Conservation (phyloP, 2,113 vertebrate species). For the Podocnemis expansa region DNA sequence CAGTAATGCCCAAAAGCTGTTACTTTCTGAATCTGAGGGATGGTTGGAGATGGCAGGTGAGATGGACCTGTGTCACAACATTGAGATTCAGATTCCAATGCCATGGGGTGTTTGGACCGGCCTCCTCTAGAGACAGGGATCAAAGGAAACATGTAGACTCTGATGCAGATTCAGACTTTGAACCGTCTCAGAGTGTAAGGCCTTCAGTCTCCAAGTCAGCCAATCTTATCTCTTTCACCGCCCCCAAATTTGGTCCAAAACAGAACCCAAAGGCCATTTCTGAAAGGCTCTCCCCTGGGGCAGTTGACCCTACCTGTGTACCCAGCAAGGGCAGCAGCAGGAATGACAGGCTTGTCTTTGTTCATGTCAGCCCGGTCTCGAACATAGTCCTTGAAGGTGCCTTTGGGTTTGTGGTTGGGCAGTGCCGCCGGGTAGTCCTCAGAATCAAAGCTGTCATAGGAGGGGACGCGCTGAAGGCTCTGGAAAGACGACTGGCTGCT, state of each 20-base stretch:
- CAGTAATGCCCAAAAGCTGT: not conserved
- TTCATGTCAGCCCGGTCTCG: slow-evolving; percentile 97
- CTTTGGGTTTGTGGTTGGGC: slow-evolving; percentile 96
- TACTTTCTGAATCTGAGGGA: too few relatives aligned
- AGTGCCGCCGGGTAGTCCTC: slow-evolving; percentile 93
- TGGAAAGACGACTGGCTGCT: slow-evolving; percentile 97
- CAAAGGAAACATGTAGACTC: not conserved
- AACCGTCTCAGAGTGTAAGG: not conserved
- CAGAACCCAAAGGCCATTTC: not conserved
- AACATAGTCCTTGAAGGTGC: slow-evolving; percentile 99
- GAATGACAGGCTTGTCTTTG: slow-evolving; percentile 99
- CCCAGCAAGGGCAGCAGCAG: slow-evolving; percentile 94
- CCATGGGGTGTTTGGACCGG: rapidly evolving
- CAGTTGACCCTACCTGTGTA: slow-evolving; percentile 89
- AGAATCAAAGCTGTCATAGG: slow-evolving; percentile 98
- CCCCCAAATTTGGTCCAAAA: too few relatives aligned
- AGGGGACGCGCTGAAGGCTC: slow-evolving; percentile 97
- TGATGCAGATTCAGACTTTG: not conserved
- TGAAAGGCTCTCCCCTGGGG: not conserved
- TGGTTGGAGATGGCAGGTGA: not conserved
- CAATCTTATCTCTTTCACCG: not conserved
- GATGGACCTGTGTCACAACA: too few relatives aligned
- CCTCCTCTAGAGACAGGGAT: not conserved
- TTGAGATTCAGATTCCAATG: not conserved
- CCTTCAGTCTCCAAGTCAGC: not conserved